Evolutionary conservation across 1,140 invertebrate species (phyloP).

Genomic region (Anthonomus grandis): DNA sequence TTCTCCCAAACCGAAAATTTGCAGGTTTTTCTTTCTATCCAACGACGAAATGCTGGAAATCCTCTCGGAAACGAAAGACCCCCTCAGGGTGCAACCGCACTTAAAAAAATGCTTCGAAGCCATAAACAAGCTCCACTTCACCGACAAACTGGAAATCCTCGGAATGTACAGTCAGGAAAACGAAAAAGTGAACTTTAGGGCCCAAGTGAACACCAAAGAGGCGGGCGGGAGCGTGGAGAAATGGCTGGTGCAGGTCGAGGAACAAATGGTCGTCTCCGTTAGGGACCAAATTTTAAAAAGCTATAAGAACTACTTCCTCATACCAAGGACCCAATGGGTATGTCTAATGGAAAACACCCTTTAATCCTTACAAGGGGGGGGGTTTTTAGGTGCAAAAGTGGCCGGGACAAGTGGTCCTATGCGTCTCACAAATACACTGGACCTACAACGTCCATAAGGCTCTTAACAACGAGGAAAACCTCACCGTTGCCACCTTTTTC

Average conservation of each 20-base stretch:
- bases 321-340: slow-evolving; percentile 71
- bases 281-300: slow-evolving; percentile 70
- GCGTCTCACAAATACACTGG: slow-evolving; percentile 88
- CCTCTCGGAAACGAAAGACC: slow-evolving; percentile 89
- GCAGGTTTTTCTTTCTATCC: slow-evolving; percentile 91
- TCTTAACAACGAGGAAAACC: slow-evolving; percentile 57
- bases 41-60: slow-evolving; percentile 96
- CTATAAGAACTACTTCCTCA: slow-evolving; percentile 65
- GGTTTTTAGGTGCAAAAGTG: slow-evolving; percentile 55
- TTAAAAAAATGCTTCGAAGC: slow-evolving; percentile 91
- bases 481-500: slow-evolving; percentile 46
- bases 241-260: slow-evolving; percentile 82
- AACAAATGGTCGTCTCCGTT: slow-evolving; percentile 75
- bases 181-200: slow-evolving; percentile 71
- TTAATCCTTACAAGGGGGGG: too few species aligned
- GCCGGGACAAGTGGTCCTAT: slow-evolving; percentile 86
- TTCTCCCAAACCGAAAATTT: too few species aligned
- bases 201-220: slow-evolving; percentile 70
- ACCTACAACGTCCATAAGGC: slow-evolving; percentile 72
- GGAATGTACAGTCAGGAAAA: slow-evolving; percentile 84
- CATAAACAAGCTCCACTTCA: slow-evolving; percentile 69
- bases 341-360: background rate
- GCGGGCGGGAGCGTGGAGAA: slow-evolving; percentile 88
- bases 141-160: slow-evolving; percentile 72
- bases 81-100: slow-evolving; percentile 82